Base-by-base conservation (phyloP, 2,888 invertebrate genomes). In the Drosophila histrio region DNA sequence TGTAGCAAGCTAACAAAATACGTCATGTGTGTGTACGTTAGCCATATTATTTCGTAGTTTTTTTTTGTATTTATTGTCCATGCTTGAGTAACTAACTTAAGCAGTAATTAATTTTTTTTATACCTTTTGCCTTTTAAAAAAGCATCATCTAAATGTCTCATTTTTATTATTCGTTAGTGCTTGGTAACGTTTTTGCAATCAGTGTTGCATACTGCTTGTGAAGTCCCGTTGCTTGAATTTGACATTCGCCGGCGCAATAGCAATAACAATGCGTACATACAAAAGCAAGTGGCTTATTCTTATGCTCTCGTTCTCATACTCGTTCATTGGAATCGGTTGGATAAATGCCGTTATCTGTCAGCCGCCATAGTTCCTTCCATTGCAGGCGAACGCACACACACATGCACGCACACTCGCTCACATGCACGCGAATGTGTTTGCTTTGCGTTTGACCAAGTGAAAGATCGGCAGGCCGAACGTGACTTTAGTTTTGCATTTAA, bases 381-480 rank as follows among this genome's bases (percentile, higher is more conserved):
- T 71, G 30, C n/a, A 21, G 4, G n/a, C 32, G 1, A 30, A 8
- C 8, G 5, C 53, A 28, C 15, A 41, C 15, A 15, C 43, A 26
- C 5, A 5, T 6, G 1, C 24, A 38, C 24, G 24, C 39, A 28
- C 15, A 41, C 15, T 9, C 43, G 15, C 5, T 4, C 11, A 2
- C 24, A 38, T 19, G 24, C 39, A 19, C 13, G 28, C 1, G 11
- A 22, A 9, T 46, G 30, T 15, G 19, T 13, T n/a, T 13, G n/a
- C 26, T n/a, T 43, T 28, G 13, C 11, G 22, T 34, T 36, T 19
- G 32, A 3, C n/a, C 5, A 15, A 28, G 13, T 53, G 15, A 15
- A 17, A 69, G 58, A 69, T 62, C 71, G 71, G 70, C 71, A 24
- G 71, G 70, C 75, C 75, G 72, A 72, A 54, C 57, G 75, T 54